Percentiles rank a stretch among this genome's conserved stretches.
phyloP scores from a whole-genome alignment of 2,797 vertebrate genomes.

The Peromyscus eremicus region DNA sequence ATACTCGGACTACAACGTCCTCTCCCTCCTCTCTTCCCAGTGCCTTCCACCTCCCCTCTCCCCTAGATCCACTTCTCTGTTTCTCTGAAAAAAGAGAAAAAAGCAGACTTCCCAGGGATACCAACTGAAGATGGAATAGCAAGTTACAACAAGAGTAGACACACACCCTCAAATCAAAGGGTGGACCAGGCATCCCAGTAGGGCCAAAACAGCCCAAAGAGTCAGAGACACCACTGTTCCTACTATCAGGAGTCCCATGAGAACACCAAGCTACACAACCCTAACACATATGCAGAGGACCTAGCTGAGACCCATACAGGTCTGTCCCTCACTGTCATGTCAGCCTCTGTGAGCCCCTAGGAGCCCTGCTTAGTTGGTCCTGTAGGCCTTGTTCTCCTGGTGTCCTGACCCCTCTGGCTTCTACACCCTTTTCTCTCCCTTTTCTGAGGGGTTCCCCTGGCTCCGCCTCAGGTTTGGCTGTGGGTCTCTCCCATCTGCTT shows the following conservation, averaged over 20 bases:
- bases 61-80: background rate
- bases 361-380: background rate
- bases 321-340: background rate
- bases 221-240: background rate
- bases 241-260: background rate
- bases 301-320: background rate
- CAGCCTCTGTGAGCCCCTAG: background rate
- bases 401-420: background rate
- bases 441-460: background rate
- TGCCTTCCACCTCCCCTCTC: background rate
- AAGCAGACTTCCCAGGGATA: background rate
- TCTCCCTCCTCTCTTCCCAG: background rate
- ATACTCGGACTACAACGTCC: background rate
- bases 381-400: background rate
- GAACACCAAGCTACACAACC: background rate
- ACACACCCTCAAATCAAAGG: background rate
- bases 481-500: background rate
- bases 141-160: background rate
- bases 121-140: background rate
- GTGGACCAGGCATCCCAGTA: background rate
- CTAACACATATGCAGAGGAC: background rate
- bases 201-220: background rate
- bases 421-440: background rate
- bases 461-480: background rate
- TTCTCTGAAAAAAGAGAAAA: background rate